Percentiles rank a stretch among this genome's conserved stretches.
Evolutionary conservation across 2,113 vertebrate genomes (phyloP).

Genomic region (Tachycineta bicolor): DNA sequence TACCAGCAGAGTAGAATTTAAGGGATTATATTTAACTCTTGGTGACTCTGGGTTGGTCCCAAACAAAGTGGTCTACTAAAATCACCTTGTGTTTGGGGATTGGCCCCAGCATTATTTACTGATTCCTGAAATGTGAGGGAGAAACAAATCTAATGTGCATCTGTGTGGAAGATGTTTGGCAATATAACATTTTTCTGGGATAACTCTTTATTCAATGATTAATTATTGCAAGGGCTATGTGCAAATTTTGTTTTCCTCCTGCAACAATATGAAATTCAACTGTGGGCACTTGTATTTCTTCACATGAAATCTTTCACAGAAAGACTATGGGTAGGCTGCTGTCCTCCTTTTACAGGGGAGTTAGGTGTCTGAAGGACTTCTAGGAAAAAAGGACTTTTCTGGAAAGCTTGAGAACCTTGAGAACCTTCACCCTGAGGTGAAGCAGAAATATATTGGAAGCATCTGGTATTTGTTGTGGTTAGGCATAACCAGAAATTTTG

Average conservation of each 20-base stretch:
- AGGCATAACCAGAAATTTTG: background rate
- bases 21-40: background rate
- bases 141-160: background rate
- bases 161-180: constrained; percentile 1
- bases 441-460: background rate
- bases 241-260: background rate
- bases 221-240: background rate
- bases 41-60: background rate
- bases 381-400: background rate
- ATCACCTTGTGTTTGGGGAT: background rate
- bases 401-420: background rate
- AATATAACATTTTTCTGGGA: background rate
- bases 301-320: background rate
- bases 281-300: background rate
- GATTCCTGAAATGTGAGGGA: background rate
- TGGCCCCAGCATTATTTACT: background rate
- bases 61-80: background rate
- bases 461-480: background rate
- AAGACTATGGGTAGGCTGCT: background rate
- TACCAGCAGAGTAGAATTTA: background rate
- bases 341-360: background rate
- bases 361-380: background rate
- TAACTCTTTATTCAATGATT: background rate
- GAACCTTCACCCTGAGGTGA: background rate
- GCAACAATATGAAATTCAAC: background rate